A percentile compares a stretch with the other conserved stretches of the same genome.
phyloP scores from a whole-genome alignment of 2,888 invertebrate species.

The Pandemis cinnamomeana region DNA sequence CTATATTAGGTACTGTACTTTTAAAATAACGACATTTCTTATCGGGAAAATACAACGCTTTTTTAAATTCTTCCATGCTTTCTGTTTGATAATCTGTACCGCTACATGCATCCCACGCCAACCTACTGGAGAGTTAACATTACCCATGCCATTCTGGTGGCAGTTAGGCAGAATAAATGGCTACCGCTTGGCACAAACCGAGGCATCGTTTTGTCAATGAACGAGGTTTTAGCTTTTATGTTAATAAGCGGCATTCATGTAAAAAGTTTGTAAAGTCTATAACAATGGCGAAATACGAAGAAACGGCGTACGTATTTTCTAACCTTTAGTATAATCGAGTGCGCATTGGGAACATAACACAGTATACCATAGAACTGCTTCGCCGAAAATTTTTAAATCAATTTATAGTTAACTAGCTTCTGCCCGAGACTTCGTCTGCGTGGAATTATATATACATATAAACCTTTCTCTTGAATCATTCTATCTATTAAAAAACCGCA shows the following conservation, averaged over 20 bases:
- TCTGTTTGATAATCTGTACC: background rate
- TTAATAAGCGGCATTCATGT: background rate
- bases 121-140: background rate
- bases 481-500: too few species aligned
- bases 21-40: too few species aligned
- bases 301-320: background rate
- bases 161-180: conserved; percentile 14
- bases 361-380: too few species aligned
- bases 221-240: background rate
- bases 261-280: background rate
- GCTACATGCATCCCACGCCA: background rate
- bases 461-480: too few species aligned
- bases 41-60: too few species aligned
- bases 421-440: too few species aligned
- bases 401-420: too few species aligned
- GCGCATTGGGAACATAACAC: too few species aligned
- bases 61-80: background rate
- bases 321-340: background rate
- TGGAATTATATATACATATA: too few species aligned
- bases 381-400: too few species aligned
- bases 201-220: conserved; percentile 6
- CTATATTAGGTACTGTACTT: too few species aligned
- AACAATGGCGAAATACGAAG: background rate
- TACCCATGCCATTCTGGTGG: conserved; percentile 1
- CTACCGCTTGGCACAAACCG: conserved; percentile 3